phyloP scores from a whole-genome alignment of 2,797 vertebrate genomes.

The Bradypodion ventrale region DNA sequence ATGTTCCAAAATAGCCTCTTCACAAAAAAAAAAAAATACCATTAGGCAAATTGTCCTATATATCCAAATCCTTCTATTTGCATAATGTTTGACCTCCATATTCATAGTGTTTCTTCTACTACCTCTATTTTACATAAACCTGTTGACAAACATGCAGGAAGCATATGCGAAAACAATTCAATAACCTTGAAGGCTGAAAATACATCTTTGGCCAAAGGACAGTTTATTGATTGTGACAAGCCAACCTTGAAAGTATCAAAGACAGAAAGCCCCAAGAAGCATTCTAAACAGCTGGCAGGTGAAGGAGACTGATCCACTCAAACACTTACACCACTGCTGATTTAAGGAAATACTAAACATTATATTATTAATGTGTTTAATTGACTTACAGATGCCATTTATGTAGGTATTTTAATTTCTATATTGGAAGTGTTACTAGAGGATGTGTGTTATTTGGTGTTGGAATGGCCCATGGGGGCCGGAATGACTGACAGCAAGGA shows the following conservation, averaged over 20 bases:
- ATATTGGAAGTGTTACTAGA: no score
- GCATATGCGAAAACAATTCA: conserved; percentile 17
- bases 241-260: conserved; percentile 15
- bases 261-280: conserved; percentile 3
- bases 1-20: conserved; percentile 38
- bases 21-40: conserved; percentile 53
- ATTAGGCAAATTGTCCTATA: conserved; percentile 58
- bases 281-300: conserved; percentile 20
- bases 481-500: no score
- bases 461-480: no score
- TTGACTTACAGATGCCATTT: no score
- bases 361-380: no score
- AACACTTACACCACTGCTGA: neutral
- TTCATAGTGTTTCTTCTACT: conserved; percentile 44
- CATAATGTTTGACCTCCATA: conserved; percentile 58
- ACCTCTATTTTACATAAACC: conserved; percentile 7
- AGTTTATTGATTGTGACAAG: conserved; percentile 26
- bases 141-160: conserved; percentile 22
- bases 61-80: conserved; percentile 51
- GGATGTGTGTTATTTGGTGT: no score
- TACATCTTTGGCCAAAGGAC: conserved; percentile 17
- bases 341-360: no score
- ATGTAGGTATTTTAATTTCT: no score
- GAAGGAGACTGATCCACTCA: neutral
- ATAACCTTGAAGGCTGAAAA: conserved; percentile 18